Base-by-base conservation (phyloP, 2,113 vertebrate genomes). In the Bungarus multicinctus region DNA sequence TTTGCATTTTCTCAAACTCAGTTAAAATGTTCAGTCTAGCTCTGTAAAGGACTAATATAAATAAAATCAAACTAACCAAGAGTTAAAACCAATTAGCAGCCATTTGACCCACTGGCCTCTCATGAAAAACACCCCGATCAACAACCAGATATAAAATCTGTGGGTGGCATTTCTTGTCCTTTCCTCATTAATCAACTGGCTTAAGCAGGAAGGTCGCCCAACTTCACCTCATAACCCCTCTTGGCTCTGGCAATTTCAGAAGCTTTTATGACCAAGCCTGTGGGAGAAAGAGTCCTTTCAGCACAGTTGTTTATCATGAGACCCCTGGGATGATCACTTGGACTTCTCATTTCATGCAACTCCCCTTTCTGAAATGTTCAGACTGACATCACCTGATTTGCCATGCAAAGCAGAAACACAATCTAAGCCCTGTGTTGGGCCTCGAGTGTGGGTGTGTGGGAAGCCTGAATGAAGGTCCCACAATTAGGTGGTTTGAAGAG, bases 261-360 rank as follows among this genome's bases (percentile, higher is more conserved):
- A 90, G 55, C 45, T 91, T 89, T 89, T 64, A 91, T 69, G 74
- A 43, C 34, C 86, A 87, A 64, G 88, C 20, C 47, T 11, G 30
- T n/a, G 88, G 64, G 74, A 94, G 88, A 94, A 92, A 87, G 57
- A n/a, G 34, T 34, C 88, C 81, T 94, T 94, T 92, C 93, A 92
- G 88, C 88, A 86, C 74, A 87, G 74, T 81, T 86, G 90, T 92
- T 85, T 54, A 64, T 92, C 27, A 18, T 85, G 45, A 89, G 55
- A 4, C 52, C 64, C n/a, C 43, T n/a, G 54, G 90, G 74, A 92
- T 90, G 87, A n/a, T 69, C 57, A 81, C 50, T 25, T 52, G 47
- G 57, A 5, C 74, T 50, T 34, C 91, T 90, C 22, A 53, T 50
- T 27, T n/a, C 27, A 64, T 4, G 14, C 81, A 52, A 81, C 45